Base-by-base conservation (phyloP, 1,140 invertebrate genomes). In the Halesus radiatus region DNA sequence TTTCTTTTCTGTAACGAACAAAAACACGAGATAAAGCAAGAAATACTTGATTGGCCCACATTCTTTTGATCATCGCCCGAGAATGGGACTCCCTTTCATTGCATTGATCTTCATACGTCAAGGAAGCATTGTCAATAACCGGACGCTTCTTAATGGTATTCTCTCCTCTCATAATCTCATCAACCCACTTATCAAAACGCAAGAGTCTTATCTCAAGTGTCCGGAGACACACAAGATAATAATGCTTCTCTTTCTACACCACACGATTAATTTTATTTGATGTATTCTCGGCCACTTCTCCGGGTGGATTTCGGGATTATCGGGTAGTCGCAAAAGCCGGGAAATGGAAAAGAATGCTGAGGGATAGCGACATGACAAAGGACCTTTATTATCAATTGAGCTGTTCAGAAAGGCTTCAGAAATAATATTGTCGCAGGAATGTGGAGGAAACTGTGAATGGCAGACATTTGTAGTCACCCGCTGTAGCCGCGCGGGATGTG, bases 331-430 rank as follows among this genome's bases (percentile, higher is more conserved):
- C 45, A 56, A 54, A 74, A 66, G 37, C 37, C 56, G 64, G 64
- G 77, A 79, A 79, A 74, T 23, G 18, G 53, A 26, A 74, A 56
- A 56, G 50, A 74, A 74, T 54, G n/a, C 50, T 26, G 72, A 29
- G n/a, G n/a, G 72, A 74, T n/a, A 54, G 23, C 18, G 72, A 4
- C 50, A 26, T 74, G 50, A 54, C 53, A 74, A 74, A 74, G 52
- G 72, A 74, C 72, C 53, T 74, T 56, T 74, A 53, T 53, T 74
- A 54, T 74, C 50, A 74, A 74, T 74, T 56, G 72, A 74, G 72
- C 50, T 56, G 53, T 74, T 74, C 50, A 56, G 26, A 56, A 74
- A 56, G 53, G 13, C 20, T 56, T 74, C 37, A 29, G 72, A 74
- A 29, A 56, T 53, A 53, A 74, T 56, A 74, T 29, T 56, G 72